Conservation (phyloP, 2,888 invertebrate species). For the Cephus nigrinus region DNA sequence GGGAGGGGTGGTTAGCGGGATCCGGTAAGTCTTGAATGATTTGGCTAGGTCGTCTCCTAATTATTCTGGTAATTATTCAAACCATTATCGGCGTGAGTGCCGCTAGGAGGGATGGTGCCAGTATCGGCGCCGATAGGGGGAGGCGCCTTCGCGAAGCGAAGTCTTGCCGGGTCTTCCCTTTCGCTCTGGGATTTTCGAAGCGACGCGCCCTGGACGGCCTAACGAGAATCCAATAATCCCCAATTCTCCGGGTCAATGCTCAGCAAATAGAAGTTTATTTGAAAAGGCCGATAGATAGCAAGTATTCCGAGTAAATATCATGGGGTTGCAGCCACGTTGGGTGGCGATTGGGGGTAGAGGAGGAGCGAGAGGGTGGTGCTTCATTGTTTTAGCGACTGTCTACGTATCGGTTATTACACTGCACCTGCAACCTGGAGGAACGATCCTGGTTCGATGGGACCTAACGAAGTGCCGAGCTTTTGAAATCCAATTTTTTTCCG, state of each 20-base stretch:
- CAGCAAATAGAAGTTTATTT: constrained; percentile 57
- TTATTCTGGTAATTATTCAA: constrained; percentile 54
- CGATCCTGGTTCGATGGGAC: too few species aligned
- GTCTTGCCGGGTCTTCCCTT: constrained; percentile 13
- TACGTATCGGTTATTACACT: too few species aligned
- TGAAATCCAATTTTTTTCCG: too few species aligned
- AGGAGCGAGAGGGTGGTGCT: too few species aligned
- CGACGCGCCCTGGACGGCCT: constrained; percentile 40
- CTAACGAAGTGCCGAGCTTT: too few species aligned
- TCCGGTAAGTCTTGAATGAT: too few species aligned
- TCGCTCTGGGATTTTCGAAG: constrained; percentile 33
- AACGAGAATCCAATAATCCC: constrained; percentile 62
- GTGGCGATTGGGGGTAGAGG: too few species aligned
- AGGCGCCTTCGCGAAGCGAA: constrained; percentile 6
- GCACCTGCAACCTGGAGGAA: too few species aligned
- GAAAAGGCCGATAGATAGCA: constrained; percentile 34
- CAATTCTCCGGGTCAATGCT: constrained; percentile 56
- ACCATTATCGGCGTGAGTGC: constrained; percentile 34
- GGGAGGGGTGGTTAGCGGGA: too few species aligned
- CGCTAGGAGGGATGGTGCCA: constrained; percentile 15
- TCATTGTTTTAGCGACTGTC: too few species aligned
- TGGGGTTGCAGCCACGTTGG: neutral
- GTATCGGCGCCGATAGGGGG: constrained; percentile 13
- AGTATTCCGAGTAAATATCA: constrained; percentile 29
- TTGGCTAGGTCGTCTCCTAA: constrained; percentile 30